Conservation (phyloP, 2,797 vertebrate species). For the Scolopax rusticola region DNA sequence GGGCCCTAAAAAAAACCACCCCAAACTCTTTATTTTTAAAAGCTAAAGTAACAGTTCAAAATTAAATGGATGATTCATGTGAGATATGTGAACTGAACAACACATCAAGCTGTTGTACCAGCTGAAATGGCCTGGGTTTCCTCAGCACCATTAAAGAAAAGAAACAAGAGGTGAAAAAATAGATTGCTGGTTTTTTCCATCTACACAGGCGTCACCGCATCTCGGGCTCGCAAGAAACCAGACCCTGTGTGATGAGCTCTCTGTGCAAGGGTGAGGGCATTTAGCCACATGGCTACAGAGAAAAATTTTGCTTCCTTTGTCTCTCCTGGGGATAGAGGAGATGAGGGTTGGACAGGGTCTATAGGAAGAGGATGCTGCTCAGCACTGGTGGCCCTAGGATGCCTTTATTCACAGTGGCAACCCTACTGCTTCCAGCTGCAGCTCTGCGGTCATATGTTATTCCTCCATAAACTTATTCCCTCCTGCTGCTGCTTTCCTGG, state of each 20-base stretch:
- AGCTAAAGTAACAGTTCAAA: conserved; percentile 64
- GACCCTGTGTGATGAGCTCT: neutral
- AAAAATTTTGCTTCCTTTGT: neutral
- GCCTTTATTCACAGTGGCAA: neutral
- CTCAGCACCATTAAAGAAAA: conserved; percentile 48
- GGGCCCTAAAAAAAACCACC: conserved; percentile 51
- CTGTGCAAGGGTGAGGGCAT: neutral
- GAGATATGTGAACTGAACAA: conserved; percentile 43
- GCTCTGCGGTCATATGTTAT: fast-evolving
- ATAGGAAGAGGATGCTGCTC: neutral
- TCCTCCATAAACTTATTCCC: neutral
- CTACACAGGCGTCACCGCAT: fast-evolving
- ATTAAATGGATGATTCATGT: conserved; percentile 73
- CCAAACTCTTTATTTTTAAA: conserved; percentile 69
- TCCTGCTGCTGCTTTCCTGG: neutral
- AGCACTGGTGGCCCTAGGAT: fast-evolving
- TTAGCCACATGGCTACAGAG: neutral
- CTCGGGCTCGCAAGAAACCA: neutral
- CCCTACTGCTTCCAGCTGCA: neutral
- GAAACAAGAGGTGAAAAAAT: conserved; percentile 2
- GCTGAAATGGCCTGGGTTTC: conserved; percentile 58
- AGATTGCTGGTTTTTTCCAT: neutral
- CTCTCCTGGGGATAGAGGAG: fast-evolving
- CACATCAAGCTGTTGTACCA: conserved; percentile 29
- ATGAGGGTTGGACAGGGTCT: neutral